phyloP scores from a whole-genome alignment of 2,113 vertebrate genomes.

The Saiga tatarica region DNA sequence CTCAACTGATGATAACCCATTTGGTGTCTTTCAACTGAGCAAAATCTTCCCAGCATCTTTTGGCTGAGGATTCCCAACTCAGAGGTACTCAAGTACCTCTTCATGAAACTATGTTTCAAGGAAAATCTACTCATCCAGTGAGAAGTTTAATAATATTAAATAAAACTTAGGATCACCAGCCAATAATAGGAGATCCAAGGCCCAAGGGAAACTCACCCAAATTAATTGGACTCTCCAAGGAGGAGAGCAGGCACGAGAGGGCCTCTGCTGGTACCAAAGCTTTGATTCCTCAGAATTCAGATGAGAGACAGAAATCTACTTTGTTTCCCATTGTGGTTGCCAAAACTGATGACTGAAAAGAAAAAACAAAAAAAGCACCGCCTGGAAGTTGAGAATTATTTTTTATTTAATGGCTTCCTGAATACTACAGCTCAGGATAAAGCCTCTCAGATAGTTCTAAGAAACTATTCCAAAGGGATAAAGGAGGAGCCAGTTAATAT shows the following conservation, averaged over 20 bases:
- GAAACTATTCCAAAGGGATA: neutral
- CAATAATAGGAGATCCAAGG: neutral
- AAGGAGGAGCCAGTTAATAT: neutral
- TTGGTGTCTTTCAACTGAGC: neutral
- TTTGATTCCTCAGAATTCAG: neutral
- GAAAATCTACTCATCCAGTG: neutral
- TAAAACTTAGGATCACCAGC: neutral
- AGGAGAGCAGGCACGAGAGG: neutral
- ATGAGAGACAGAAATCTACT: neutral
- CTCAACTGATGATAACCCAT: neutral
- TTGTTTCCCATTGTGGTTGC: neutral
- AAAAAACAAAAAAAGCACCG: neutral
- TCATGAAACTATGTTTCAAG: neutral
- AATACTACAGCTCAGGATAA: neutral
- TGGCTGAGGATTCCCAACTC: neutral
- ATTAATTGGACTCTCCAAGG: neutral
- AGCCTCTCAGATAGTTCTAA: neutral
- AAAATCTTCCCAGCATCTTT: neutral
- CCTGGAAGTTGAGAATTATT: neutral
- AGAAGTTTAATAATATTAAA: neutral
- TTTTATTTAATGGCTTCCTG: neutral
- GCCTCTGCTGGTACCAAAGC: neutral
- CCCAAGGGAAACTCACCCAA: neutral
- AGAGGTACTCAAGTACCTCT: neutral
- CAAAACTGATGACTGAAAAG: neutral